These are phyloP conservation scores for Xylocopa sonorina DNA, from an alignment of 1,140 invertebrate genomes.

Conservation along the genomic window DNA sequence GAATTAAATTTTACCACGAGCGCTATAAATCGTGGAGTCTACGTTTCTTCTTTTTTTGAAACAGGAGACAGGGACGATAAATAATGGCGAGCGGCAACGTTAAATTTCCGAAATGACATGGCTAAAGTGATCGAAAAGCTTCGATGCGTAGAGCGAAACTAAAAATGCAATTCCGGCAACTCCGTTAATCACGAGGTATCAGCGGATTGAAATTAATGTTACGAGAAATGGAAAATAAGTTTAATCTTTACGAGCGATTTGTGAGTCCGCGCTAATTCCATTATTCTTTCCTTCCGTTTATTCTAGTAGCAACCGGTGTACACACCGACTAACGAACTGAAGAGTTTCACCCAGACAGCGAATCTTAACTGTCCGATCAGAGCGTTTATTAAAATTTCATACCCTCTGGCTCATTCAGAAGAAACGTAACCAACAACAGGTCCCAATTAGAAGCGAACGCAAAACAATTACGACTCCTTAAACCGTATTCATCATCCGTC, in stretches of 20 bases:
- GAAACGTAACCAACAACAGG: conserved; percentile 4
- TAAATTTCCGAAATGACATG: no score
- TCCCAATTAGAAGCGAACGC: conserved; percentile 27
- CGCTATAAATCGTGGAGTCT: no score
- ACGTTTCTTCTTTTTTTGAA: no score
- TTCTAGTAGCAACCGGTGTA: background rate
- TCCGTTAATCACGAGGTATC: background rate
- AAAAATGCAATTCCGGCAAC: background rate
- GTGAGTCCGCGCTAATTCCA: background rate
- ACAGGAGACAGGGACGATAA: no score
- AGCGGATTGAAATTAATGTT: background rate
- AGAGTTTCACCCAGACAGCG: background rate
- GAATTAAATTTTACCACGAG: no score
- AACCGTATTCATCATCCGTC: conserved; percentile 21
- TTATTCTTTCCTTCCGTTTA: background rate
- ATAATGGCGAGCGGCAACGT: no score
- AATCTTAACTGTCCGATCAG: background rate
- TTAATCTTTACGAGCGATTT: conserved; percentile 8
- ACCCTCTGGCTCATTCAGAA: background rate
- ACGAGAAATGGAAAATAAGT: background rate
- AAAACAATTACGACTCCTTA: conserved; percentile 34
- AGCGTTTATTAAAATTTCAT: conserved; percentile 20
- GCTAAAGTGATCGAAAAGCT: no score
- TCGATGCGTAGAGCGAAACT: background rate
- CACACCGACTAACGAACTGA: conserved; percentile 4